Conservation (phyloP, 2,797 vertebrate species). For the Chloroceryle amazona region DNA sequence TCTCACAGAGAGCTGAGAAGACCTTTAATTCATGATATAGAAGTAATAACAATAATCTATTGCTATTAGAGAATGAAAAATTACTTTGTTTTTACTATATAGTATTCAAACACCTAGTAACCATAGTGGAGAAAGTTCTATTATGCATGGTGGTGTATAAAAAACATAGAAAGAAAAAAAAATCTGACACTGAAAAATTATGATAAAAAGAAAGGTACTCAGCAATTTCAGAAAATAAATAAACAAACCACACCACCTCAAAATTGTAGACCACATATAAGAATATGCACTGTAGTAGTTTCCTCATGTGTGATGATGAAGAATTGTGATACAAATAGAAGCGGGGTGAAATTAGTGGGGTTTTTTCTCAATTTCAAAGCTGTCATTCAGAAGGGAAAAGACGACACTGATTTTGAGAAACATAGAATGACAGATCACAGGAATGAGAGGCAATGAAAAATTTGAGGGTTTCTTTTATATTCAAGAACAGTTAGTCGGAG, state of each 20-base stretch:
- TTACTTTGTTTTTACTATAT: background rate
- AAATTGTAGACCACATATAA: background rate
- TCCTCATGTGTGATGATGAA: background rate
- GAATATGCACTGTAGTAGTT: background rate
- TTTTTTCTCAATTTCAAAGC: background rate
- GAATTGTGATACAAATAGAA: background rate
- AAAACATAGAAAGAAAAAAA: background rate
- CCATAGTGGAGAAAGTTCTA: background rate
- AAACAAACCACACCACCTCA: background rate
- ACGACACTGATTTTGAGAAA: background rate
- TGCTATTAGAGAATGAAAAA: background rate
- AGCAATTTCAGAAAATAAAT: background rate
- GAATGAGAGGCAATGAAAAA: background rate
- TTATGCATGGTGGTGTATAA: background rate
- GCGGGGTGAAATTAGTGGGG: background rate
- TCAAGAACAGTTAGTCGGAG: background rate
- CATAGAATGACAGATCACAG: background rate
- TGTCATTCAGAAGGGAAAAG: background rate
- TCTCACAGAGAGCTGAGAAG: background rate
- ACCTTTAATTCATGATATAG: background rate
- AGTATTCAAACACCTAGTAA: background rate
- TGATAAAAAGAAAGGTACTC: background rate
- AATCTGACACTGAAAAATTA: background rate
- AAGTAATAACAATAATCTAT: background rate
- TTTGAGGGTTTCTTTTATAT: background rate